phyloP scores from a whole-genome alignment of 2,113 vertebrate genomes.

The Thinocorus orbignyianus region DNA sequence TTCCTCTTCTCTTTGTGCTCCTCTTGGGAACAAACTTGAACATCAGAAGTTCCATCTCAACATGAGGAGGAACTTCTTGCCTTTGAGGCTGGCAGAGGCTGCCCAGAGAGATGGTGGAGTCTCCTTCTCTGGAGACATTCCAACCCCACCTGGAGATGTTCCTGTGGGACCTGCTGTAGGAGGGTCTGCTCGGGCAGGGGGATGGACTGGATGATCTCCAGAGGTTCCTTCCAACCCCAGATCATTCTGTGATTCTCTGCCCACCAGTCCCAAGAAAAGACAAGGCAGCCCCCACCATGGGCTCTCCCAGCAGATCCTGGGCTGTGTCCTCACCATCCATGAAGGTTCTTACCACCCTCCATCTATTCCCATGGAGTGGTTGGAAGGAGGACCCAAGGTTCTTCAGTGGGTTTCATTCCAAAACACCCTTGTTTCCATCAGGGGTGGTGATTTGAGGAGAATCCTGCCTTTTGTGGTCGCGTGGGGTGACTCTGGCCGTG shows the following conservation, averaged over 20 bases:
- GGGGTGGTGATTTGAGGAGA: neutral
- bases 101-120: too few species aligned
- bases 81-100: too few species aligned
- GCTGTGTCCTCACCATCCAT: neutral
- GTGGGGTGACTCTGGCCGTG: accelerated
- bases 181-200: too few species aligned
- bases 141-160: too few species aligned
- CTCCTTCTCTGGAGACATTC: too few species aligned
- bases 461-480: neutral
- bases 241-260: neutral
- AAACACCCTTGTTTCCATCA: too few species aligned
- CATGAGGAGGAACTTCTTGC: too few species aligned
- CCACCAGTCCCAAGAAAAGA: neutral
- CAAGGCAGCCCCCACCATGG: neutral
- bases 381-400: accelerated
- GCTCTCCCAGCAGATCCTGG: accelerated
- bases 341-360: accelerated
- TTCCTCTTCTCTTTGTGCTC: neutral
- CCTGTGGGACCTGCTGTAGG: too few species aligned
- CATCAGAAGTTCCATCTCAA: too few species aligned
- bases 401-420: neutral
- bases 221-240: too few species aligned
- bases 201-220: too few species aligned
- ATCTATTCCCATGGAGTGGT: accelerated
- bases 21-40: too few species aligned